Evolutionary conservation across 2,888 invertebrate species (phyloP).

Genomic region (Sepiola atlantica): DNA sequence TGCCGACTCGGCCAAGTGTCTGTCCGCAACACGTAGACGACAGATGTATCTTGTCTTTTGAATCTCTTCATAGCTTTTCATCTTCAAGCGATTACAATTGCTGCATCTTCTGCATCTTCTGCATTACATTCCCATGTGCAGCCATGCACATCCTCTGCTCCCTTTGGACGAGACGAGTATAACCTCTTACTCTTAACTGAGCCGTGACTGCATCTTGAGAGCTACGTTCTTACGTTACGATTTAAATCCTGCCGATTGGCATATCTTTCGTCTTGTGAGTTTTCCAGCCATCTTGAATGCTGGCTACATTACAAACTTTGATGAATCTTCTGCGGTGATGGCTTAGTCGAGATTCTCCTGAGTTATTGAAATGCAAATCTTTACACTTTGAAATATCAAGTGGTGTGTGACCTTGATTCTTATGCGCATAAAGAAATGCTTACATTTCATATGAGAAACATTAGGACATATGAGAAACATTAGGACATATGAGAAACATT

Average conservation of each 20-base stretch:
- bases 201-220: neutral
- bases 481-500: no score
- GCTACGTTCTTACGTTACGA: neutral
- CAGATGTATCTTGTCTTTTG: neutral
- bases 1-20: neutral
- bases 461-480: no score
- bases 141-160: neutral
- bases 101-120: neutral
- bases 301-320: neutral
- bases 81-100: neutral
- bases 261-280: neutral
- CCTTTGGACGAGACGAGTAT: neutral
- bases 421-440: no score
- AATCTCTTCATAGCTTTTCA: neutral
- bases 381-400: no score
- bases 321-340: no score
- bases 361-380: no score
- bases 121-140: constrained; percentile 2
- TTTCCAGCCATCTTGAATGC: neutral
- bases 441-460: no score
- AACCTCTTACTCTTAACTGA: neutral
- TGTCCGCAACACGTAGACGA: neutral
- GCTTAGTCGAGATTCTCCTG: no score
- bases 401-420: no score
- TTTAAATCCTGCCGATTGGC: neutral